Conservation (phyloP, 2,888 invertebrate genomes). For the Terebella lapidaria region DNA sequence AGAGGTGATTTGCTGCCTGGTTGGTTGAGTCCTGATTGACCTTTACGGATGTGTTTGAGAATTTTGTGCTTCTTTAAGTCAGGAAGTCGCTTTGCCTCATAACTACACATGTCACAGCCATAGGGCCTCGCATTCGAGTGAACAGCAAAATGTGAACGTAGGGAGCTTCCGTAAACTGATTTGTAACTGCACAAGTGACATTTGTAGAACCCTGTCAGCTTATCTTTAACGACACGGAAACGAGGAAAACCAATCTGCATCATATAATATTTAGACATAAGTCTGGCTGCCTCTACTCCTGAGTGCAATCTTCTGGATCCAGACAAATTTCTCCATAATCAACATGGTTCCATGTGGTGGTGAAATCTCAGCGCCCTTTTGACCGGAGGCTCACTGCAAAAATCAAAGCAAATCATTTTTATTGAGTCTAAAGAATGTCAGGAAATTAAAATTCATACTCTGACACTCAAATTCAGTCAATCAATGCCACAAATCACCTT, state of each 20-base stretch:
- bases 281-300: no score
- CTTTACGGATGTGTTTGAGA: slow-evolving; percentile 5
- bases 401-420: no score
- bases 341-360: no score
- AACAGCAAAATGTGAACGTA: slow-evolving; percentile 12
- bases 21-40: neutral
- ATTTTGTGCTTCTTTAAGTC: slow-evolving; percentile 14
- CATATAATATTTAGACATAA: neutral
- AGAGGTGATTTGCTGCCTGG: neutral
- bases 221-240: slow-evolving; percentile 4
- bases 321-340: no score
- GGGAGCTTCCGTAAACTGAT: slow-evolving; percentile 2
- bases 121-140: slow-evolving; percentile 12
- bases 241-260: neutral
- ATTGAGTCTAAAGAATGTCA: no score
- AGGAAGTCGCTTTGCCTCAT: slow-evolving; percentile 13
- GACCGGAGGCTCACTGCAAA: no score
- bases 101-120: slow-evolving; percentile 14
- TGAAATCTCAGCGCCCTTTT: no score
- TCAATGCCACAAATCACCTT: no score
- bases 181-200: slow-evolving; percentile 12
- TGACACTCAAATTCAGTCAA: no score
- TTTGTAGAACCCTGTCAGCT: slow-evolving; percentile 5
- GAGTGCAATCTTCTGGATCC: no score
- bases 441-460: no score